Base-by-base conservation (phyloP, 2,113 vertebrate species). In the Notothenia rossii region DNA sequence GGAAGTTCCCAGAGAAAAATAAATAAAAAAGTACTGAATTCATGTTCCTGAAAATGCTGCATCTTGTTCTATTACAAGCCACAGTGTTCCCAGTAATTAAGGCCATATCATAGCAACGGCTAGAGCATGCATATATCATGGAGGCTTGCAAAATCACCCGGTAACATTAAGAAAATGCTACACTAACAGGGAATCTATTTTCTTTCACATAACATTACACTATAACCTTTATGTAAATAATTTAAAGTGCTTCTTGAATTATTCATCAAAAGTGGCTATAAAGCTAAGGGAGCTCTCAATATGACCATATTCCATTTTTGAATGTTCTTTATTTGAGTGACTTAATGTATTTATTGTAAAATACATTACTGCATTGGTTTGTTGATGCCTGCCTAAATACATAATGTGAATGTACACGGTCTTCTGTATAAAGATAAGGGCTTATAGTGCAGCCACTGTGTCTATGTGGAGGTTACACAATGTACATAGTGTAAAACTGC, bases 151-250 rank as follows among this genome's bases (percentile, higher is more conserved):
- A 82, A 75, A 83, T 69, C 77, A 46, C 50, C 74, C 65, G 62
- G 83, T 86, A 84, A 92, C 83, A 81, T 75, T 13, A 59, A 85
- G 71, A 86, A 40, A 80, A 66, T 60, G 63, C 63, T 76, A 83
- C 65, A 84, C 86, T 82, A 85, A 80, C 85, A 82, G 55, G 73
- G 51, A 61, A 48, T 40, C 33, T 63, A 25, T 10, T 6, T 62
- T 86, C 54, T 72, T 87, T 84, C 85, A 81, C 86, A 88, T 81
- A 84, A 80, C 80, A 83, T 88, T 89, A 89, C 68, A 86, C 78
- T 73, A 83, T 89, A 86, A 91, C 89, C 86, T 92, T 92, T 82
- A 86, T 86, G 88, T 94, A 88, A 94, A 94, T 94, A 86, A 92
- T 93, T 92, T 59, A 88, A 94, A 89, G 60, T 70, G 54, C 77